A percentile compares a stretch with the other conserved stretches of the same genome.
These are phyloP conservation scores for Propithecus perrieri DNA, from an alignment of 2,797 vertebrate genomes.

Conservation along the genomic window DNA sequence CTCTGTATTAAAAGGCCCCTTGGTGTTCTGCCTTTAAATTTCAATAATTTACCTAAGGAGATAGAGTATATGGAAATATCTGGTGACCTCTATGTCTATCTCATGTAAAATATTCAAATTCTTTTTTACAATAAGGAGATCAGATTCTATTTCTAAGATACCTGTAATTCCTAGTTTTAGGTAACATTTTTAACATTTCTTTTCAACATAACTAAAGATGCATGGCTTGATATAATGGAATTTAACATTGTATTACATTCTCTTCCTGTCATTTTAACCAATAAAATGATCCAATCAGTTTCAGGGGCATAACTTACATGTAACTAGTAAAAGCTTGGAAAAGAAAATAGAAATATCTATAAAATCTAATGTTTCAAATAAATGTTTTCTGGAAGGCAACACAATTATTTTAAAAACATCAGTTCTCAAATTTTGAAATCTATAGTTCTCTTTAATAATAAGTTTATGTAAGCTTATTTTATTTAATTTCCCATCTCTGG, in stretches of 20 bases:
- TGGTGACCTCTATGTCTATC: background rate
- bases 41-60: background rate
- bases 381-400: conserved; percentile 23
- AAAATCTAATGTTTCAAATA: conserved; percentile 54
- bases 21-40: background rate
- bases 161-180: background rate
- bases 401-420: conserved; percentile 42
- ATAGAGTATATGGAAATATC: background rate
- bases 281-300: background rate
- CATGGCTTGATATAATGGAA: background rate
- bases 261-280: background rate
- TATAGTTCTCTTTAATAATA: conserved; percentile 37
- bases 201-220: conserved; percentile 29
- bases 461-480: conserved; percentile 35
- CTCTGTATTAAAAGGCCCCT: background rate
- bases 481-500: conserved; percentile 43
- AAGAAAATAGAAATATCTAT: conserved; percentile 51
- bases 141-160: background rate
- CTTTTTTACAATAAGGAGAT: background rate
- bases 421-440: conserved; percentile 52
- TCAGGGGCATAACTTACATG: background rate
- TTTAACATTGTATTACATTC: conserved; percentile 10
- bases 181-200: background rate
- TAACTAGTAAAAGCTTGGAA: conserved; percentile 9
- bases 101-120: conserved; percentile 17